A percentile compares a stretch with the other conserved stretches of the same genome.
phyloP scores from a whole-genome alignment of 2,888 invertebrate species.

The Epinotia nisella region DNA sequence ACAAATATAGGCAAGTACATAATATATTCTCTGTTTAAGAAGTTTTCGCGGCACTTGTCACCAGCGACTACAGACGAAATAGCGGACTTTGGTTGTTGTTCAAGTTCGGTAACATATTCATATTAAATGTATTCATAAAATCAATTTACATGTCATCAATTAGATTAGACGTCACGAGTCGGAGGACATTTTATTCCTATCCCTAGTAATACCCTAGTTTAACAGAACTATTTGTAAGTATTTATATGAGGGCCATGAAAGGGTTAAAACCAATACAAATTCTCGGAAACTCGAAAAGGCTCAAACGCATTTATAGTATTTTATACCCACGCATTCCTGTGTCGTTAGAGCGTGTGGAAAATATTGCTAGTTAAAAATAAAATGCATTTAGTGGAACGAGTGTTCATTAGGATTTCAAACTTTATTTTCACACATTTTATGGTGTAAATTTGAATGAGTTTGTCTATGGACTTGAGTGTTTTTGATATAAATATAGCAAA shows the following conservation, averaged over 20 bases:
- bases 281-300: slow-evolving; percentile 22
- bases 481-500: slow-evolving; percentile 21
- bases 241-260: slow-evolving; percentile 13
- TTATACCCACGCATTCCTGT: slow-evolving; percentile 25
- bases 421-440: background rate
- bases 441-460: background rate
- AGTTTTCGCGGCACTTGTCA: no score
- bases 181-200: no score
- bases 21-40: no score
- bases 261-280: slow-evolving; percentile 32
- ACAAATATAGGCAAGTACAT: no score
- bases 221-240: slow-evolving; percentile 17
- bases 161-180: background rate
- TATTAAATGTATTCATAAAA: no score
- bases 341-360: slow-evolving; percentile 16
- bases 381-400: background rate
- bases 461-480: background rate
- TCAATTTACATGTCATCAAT: no score
- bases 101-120: no score
- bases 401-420: slow-evolving; percentile 1
- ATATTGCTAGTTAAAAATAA: slow-evolving; percentile 10
- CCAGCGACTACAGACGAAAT: no score
- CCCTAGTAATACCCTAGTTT: background rate
- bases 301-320: slow-evolving; percentile 13
- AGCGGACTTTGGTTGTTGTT: no score